Evolutionary conservation across 2,113 vertebrate species (phyloP).

Genomic region (Melanerpes formicivorus): DNA sequence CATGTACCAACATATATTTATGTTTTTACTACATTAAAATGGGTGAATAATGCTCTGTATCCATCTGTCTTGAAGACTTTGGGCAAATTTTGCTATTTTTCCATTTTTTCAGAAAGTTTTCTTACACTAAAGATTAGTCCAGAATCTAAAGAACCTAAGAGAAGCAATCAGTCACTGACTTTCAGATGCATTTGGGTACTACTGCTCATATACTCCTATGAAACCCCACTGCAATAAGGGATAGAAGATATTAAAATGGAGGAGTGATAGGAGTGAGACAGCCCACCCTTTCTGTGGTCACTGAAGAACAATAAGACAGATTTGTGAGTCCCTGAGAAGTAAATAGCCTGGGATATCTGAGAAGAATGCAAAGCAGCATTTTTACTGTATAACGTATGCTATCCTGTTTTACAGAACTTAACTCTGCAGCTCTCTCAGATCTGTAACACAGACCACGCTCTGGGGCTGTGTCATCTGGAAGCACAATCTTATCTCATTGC

Average conservation of each 20-base stretch:
- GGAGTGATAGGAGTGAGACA: not conserved
- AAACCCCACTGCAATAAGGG: not conserved
- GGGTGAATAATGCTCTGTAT: not conserved
- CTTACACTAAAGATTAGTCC: not conserved
- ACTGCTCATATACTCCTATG: not conserved
- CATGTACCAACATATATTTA: not conserved
- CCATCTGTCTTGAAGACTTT: not conserved
- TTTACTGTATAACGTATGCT: not conserved
- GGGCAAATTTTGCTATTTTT: not conserved
- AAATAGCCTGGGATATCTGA: not conserved
- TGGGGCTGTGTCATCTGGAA: not conserved
- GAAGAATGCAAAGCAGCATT: not conserved
- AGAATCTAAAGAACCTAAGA: not conserved
- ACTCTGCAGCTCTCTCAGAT: not conserved
- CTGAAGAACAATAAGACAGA: not conserved
- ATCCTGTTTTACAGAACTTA: not conserved
- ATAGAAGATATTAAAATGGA: not conserved
- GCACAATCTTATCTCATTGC: not conserved
- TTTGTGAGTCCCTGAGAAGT: not conserved
- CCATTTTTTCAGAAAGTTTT: not conserved
- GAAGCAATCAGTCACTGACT: not conserved
- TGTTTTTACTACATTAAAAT: not conserved
- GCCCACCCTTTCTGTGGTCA: not conserved
- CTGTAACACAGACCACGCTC: not conserved
- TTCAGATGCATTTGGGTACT: not conserved